Base-by-base conservation (phyloP, 2,113 vertebrate species). In the Chionis minor region DNA sequence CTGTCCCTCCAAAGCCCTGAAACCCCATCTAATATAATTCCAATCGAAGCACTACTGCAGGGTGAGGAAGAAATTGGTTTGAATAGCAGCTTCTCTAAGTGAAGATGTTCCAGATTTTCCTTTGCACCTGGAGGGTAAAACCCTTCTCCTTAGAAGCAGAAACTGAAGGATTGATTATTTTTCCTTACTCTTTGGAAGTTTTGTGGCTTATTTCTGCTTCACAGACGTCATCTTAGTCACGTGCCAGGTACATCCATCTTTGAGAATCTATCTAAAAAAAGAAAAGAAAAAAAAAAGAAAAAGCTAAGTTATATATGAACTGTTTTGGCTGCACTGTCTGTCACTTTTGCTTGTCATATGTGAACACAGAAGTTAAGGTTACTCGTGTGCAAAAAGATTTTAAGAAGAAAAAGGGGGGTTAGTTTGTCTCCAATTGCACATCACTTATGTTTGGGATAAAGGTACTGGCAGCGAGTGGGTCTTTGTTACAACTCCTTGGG, bases 1-100 rank as follows among this genome's bases (percentile, higher is more conserved):
- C 98, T 99, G 80, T 99, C 99, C 67, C 98, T 99, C 89, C 99
- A 99, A 97, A 99, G 98, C 97, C 98, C 99, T 8, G 99, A 98
- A 91, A 98, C 98, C 19, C 96, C 98, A 0, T 98, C 98, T 80
- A 98, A 97, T 91, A 98, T 98, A 87, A 98, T 98, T 90, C 97
- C 97, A 92, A 97, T 99, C 0, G 99, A 99, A 98, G 99, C 99
- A 91, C 98, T 99, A 98, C 98, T 99, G 92, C 98, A 99, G 92
- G 98, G 98, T 16, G 98, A 99, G 51, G 98, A 99, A 35, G 98
- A 99, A 72, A 98, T 99, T 94, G 97, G 97, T 97, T 97, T 99
- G 98, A 96, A 98, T 67, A 96, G 96, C 96, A 97, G 97, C 83
- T 98, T 98, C 94, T 97, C 97, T 91, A 98, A 98, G 93, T 98